Percentiles rank a stretch among this genome's conserved stretches.
These are phyloP conservation scores for Myiothlypis coronata DNA, from an alignment of 2,797 vertebrate genomes.

Conservation along the genomic window DNA sequence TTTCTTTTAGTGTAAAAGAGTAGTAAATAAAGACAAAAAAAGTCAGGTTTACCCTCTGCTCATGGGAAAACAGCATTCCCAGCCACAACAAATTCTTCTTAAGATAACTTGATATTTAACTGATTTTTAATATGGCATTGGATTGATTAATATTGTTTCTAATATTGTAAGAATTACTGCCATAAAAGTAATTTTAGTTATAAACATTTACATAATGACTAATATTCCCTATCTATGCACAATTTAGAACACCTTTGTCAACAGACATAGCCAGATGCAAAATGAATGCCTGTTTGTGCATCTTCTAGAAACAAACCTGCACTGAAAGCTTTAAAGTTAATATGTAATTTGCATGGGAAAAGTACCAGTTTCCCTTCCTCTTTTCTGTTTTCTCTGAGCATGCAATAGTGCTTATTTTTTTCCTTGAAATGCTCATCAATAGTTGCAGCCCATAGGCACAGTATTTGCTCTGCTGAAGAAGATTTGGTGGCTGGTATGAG, in stretches of 20 bases:
- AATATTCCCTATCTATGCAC: not conserved
- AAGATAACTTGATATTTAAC: not conserved
- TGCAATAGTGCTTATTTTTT: not conserved
- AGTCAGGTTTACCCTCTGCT: not conserved
- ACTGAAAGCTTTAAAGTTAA: not conserved
- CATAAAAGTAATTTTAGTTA: not conserved
- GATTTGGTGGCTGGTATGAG: not conserved
- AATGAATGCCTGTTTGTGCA: not conserved
- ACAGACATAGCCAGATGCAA: not conserved
- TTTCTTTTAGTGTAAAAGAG: not conserved
- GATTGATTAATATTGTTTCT: not conserved
- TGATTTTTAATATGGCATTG: not conserved
- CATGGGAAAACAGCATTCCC: not conserved
- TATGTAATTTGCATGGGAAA: not conserved
- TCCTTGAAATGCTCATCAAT: not conserved
- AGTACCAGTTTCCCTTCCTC: not conserved
- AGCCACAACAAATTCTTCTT: not conserved
- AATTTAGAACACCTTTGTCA: not conserved
- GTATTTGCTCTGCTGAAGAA: not conserved
- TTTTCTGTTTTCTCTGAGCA: not conserved
- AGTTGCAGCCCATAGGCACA: not conserved
- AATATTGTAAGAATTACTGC: not conserved
- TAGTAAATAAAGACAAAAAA: not conserved
- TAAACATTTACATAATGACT: not conserved
- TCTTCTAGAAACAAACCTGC: not conserved